Conservation (phyloP, 2,888 invertebrate species). For the Cerceris rybyensis region DNA sequence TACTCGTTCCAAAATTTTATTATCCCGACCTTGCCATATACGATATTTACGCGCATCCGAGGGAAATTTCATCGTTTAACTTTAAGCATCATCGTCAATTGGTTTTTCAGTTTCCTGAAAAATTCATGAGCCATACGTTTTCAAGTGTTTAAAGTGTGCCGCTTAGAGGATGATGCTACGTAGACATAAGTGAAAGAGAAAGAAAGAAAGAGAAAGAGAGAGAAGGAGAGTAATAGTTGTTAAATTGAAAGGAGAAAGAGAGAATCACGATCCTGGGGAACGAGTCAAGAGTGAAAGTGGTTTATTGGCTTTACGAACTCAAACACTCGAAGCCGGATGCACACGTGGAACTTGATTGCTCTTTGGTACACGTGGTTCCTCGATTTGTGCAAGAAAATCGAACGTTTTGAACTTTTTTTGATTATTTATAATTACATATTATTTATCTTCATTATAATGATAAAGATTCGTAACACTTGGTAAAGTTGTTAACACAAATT, state of each 20-base stretch:
- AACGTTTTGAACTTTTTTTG: too few relatives aligned
- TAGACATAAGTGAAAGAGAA: constrained; percentile 1
- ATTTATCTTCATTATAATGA: too few relatives aligned
- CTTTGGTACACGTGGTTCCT: constrained; percentile 29
- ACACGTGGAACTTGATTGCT: constrained; percentile 58
- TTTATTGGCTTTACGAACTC: constrained; percentile 60
- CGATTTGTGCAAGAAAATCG: background rate
- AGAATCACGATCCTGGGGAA: constrained; percentile 60
- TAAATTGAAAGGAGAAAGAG: constrained; percentile 48
- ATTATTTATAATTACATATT: too few relatives aligned
- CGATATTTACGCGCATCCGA: background rate
- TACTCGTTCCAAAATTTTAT: constrained; percentile 26
- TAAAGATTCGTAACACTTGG: too few relatives aligned
- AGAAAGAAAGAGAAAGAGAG: constrained; percentile 22
- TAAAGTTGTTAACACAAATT: too few relatives aligned
- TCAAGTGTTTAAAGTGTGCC: background rate
- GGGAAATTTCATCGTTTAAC: background rate
- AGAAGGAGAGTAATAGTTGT: constrained; percentile 15
- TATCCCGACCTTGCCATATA: background rate
- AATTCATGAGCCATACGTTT: too few relatives aligned
- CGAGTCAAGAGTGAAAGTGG: constrained; percentile 78
- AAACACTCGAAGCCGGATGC: constrained; percentile 57
- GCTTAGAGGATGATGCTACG: background rate
- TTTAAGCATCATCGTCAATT: too few relatives aligned
- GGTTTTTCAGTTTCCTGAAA: too few relatives aligned